Evolutionary conservation across 2,888 invertebrate species (phyloP).

Genomic region (Habroteleia sp.): DNA sequence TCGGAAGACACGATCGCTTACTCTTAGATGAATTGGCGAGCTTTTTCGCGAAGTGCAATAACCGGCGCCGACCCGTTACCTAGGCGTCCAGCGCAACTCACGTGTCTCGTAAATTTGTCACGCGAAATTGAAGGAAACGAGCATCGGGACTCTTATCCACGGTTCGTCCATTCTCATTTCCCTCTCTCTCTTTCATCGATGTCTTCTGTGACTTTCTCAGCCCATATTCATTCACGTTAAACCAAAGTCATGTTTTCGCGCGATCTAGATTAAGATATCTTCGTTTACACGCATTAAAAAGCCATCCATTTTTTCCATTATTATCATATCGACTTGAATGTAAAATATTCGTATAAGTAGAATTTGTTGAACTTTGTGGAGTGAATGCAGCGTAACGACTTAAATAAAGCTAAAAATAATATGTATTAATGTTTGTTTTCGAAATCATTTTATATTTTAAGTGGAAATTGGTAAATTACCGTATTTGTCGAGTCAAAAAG

Average conservation of each 20-base stretch:
- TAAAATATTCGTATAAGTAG: no score
- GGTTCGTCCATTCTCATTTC: conserved; percentile 37
- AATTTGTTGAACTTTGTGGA: no score
- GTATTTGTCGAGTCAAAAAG: no score
- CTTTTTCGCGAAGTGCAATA: conserved; percentile 49
- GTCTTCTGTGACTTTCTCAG: conserved; percentile 18
- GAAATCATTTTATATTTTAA: no score
- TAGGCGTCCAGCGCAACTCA: conserved; percentile 25
- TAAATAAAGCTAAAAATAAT: no score
- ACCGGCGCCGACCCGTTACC: conserved; percentile 23
- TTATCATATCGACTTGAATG: no score
- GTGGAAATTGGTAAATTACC: no score
- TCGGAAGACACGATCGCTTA: conserved; percentile 43
- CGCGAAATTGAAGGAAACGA: conserved; percentile 49
- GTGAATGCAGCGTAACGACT: no score
- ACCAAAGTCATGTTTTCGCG: conserved; percentile 21
- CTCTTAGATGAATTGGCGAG: conserved; percentile 36
- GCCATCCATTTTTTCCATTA: no score
- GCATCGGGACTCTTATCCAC: conserved; percentile 15
- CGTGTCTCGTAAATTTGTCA: conserved; percentile 49
- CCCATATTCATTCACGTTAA: conserved; percentile 32
- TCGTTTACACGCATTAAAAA: no score
- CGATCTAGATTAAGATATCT: conserved; percentile 29
- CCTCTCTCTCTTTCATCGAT: conserved; percentile 42
- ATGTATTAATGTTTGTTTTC: no score